Percentiles rank a stretch among this genome's conserved stretches.
These are phyloP conservation scores for Paedocypris sp. DNA, from an alignment of 2,113 vertebrate species.

Conservation along the genomic window DNA sequence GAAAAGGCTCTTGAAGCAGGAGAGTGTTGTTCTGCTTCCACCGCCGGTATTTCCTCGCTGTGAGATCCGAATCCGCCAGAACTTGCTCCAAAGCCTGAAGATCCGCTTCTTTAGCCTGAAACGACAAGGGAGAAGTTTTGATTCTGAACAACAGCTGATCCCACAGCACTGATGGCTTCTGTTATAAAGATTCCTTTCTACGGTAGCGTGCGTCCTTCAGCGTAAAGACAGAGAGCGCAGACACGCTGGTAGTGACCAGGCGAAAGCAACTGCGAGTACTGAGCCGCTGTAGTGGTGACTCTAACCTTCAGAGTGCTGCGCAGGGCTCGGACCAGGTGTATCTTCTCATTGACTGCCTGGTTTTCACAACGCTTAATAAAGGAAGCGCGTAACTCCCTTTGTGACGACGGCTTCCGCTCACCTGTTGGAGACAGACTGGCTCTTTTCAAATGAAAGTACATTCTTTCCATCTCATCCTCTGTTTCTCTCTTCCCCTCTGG, in stretches of 20 bases:
- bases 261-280: too few relatives aligned
- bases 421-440: conserved; percentile 88
- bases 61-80: conserved; percentile 68
- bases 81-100: conserved; percentile 80
- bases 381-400: conserved; percentile 84
- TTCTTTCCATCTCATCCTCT: conserved; percentile 86
- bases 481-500: conserved; percentile 28
- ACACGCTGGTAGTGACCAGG: too few relatives aligned
- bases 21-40: conserved; percentile 81
- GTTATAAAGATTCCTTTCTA: too few relatives aligned
- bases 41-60: conserved; percentile 72
- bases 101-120: conserved; percentile 86
- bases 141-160: neutral
- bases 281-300: too few relatives aligned
- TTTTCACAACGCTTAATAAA: conserved; percentile 93
- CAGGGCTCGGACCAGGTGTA: conserved; percentile 81
- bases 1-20: conserved; percentile 76
- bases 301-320: conserved; percentile 94
- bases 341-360: conserved; percentile 78
- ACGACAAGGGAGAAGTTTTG: conserved; percentile 5
- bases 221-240: too few relatives aligned
- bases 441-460: conserved; percentile 86
- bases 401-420: conserved; percentile 80
- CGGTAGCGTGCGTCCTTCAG: too few relatives aligned
- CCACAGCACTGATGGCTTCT: neutral